Percentiles rank a stretch among this genome's conserved stretches.
These are phyloP conservation scores for Drosophila siamana DNA, from an alignment of 2,888 invertebrate genomes.

Conservation along the genomic window DNA sequence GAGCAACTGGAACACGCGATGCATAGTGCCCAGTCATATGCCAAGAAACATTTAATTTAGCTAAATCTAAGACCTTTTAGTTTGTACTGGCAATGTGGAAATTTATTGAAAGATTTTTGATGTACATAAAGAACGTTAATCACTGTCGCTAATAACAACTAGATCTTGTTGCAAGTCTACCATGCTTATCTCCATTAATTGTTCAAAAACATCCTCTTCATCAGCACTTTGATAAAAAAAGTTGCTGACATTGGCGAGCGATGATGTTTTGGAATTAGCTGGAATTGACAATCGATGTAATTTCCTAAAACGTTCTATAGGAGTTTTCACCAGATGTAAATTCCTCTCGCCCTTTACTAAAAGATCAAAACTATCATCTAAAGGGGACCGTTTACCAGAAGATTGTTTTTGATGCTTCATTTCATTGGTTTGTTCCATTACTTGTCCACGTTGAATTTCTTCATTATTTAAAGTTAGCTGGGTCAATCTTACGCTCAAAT, in stretches of 20 bases:
- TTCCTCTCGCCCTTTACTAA: conserved; percentile 61
- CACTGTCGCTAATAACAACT: conserved; percentile 64
- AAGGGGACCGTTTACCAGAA: conserved; percentile 60
- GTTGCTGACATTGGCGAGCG: conserved; percentile 85
- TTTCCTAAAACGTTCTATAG: conserved; percentile 75
- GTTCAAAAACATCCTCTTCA: conserved; percentile 87
- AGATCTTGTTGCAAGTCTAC: conserved; percentile 22
- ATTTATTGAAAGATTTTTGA: conserved; percentile 40
- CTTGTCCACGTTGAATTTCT: conserved; percentile 4
- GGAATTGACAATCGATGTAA: conserved; percentile 46
- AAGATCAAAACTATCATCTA: conserved; percentile 82
- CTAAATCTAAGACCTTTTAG: conserved; percentile 27
- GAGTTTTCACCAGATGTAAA: conserved; percentile 48
- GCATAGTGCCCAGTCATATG: conserved; percentile 87
- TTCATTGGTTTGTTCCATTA: conserved; percentile 60
- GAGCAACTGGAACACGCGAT: conserved; percentile 88
- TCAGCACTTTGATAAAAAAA: conserved; percentile 86
- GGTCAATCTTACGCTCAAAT: conserved; percentile 58
- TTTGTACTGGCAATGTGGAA: conserved; percentile 22
- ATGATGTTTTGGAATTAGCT: conserved; percentile 1
- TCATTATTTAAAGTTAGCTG: conserved; percentile 44
- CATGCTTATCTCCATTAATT: conserved; percentile 86
- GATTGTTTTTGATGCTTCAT: conserved; percentile 62
- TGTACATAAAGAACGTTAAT: conserved; percentile 39
- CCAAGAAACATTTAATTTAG: conserved; percentile 63